These are phyloP conservation scores for Atethmia centrago DNA, from an alignment of 2,888 invertebrate species.

Conservation along the genomic window DNA sequence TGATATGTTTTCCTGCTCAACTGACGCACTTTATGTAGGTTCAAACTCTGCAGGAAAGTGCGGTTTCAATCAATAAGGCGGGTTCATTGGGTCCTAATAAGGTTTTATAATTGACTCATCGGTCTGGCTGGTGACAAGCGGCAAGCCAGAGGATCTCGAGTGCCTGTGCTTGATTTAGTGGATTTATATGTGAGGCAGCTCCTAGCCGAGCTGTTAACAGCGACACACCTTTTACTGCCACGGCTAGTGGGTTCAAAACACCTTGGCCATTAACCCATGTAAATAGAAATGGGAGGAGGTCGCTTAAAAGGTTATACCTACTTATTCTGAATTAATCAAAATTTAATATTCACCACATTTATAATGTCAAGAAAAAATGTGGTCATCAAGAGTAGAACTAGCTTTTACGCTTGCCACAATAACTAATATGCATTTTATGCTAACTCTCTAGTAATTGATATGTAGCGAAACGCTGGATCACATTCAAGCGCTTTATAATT, in stretches of 20 bases:
- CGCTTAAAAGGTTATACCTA: not conserved
- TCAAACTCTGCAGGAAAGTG: constrained; percentile 38
- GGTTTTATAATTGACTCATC: constrained; percentile 56
- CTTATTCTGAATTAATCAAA: constrained; percentile 16
- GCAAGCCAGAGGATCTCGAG: constrained; percentile 15
- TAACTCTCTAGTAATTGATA: constrained; percentile 69
- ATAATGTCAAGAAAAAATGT: not conserved
- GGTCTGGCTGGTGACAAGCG: constrained; percentile 30
- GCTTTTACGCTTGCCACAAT: constrained; percentile 43
- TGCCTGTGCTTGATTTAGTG: constrained; percentile 33
- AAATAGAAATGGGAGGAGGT: not conserved
- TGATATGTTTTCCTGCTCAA: constrained; percentile 60
- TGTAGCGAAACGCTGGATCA: constrained; percentile 47
- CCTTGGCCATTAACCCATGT: not conserved
- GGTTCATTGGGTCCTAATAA: constrained; percentile 51
- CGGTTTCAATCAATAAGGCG: constrained; percentile 48
- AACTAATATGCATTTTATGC: constrained; percentile 70
- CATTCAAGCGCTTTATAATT: constrained; percentile 69
- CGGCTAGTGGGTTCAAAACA: constrained; percentile 2
- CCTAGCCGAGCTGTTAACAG: constrained; percentile 7
- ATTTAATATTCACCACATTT: constrained; percentile 10
- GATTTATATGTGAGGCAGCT: constrained; percentile 18
- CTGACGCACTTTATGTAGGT: constrained; percentile 55
- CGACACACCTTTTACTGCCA: not conserved
- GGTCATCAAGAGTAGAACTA: constrained; percentile 18